phyloP scores from a whole-genome alignment of 2,888 invertebrate species.

The Syritta pipiens region DNA sequence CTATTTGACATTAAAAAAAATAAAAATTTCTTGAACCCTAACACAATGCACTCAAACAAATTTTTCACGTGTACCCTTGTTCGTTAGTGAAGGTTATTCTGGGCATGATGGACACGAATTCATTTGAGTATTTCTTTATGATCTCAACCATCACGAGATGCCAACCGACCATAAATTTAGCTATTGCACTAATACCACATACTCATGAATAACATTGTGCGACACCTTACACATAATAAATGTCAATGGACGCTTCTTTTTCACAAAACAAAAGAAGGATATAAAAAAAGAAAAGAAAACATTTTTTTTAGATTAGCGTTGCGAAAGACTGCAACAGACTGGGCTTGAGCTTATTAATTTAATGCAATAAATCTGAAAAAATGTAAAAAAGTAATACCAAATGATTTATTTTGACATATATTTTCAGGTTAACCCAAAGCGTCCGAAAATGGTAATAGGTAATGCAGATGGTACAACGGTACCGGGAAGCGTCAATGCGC shows the following conservation, averaged over 20 bases:
- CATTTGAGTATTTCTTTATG: conserved; percentile 53
- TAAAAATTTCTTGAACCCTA: conserved; percentile 10
- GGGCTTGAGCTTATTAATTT: conserved; percentile 4
- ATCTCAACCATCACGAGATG: conserved; percentile 55
- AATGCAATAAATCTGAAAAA: conserved; percentile 6
- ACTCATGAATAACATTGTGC: conserved; percentile 19
- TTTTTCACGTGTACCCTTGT: conserved; percentile 45
- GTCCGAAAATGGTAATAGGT: conserved; percentile 89
- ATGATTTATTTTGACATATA: conserved; percentile 11
- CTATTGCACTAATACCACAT: conserved; percentile 41
- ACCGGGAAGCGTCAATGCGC: conserved; percentile 69
- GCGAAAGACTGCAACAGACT: background rate
- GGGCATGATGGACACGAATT: conserved; percentile 55
- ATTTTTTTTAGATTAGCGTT: conserved; percentile 35
- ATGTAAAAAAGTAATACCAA: too few species aligned
- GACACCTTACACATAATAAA: conserved; percentile 38
- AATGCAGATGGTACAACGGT: conserved; percentile 80
- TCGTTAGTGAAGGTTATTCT: conserved; percentile 57
- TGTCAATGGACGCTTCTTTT: conserved; percentile 55
- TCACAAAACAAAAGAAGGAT: conserved; percentile 31
- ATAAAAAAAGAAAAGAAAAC: background rate
- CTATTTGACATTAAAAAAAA: background rate
- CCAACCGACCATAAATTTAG: conserved; percentile 57
- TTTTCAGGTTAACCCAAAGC: conserved; percentile 57
- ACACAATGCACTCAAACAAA: background rate